Evolutionary conservation across 2,888 invertebrate species (phyloP).

Genomic region (Yponomeuta sedellus): DNA sequence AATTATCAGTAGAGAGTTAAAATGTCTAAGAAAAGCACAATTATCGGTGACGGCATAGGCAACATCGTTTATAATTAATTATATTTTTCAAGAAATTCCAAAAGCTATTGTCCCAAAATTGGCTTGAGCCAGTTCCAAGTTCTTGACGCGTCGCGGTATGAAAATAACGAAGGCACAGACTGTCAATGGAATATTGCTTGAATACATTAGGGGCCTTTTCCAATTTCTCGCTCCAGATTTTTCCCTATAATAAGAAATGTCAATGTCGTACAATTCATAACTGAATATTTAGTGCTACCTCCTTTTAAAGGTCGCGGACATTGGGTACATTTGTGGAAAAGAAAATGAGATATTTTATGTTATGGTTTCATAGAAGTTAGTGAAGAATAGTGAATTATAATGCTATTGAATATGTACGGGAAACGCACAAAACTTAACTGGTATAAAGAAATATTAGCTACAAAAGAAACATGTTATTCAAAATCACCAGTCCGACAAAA

Average conservation of each 20-base stretch:
- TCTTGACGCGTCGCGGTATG: background rate
- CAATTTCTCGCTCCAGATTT: background rate
- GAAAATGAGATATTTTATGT: too few relatives aligned
- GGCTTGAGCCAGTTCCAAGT: constrained; percentile 8
- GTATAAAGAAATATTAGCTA: too few relatives aligned
- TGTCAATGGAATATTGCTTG: background rate
- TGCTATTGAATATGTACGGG: too few relatives aligned
- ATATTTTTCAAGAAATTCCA: constrained; percentile 11
- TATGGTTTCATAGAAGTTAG: too few relatives aligned
- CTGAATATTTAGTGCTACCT: too few relatives aligned
- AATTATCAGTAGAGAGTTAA: background rate
- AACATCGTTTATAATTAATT: background rate
- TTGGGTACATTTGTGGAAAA: too few relatives aligned
- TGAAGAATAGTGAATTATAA: too few relatives aligned
- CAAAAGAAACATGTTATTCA: too few relatives aligned
- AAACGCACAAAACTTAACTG: too few relatives aligned
- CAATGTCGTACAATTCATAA: background rate
- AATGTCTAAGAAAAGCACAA: background rate
- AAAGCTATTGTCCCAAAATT: constrained; percentile 18
- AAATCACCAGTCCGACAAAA: too few relatives aligned
- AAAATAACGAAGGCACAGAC: background rate
- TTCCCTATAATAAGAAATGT: background rate
- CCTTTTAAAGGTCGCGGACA: too few relatives aligned
- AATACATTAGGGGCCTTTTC: background rate
- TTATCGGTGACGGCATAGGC: background rate